Evolutionary conservation across 2,113 vertebrate genomes (phyloP), one percentile per base, ranked within the genome.

Genomic region (Corvus hawaiiensis): DNA sequence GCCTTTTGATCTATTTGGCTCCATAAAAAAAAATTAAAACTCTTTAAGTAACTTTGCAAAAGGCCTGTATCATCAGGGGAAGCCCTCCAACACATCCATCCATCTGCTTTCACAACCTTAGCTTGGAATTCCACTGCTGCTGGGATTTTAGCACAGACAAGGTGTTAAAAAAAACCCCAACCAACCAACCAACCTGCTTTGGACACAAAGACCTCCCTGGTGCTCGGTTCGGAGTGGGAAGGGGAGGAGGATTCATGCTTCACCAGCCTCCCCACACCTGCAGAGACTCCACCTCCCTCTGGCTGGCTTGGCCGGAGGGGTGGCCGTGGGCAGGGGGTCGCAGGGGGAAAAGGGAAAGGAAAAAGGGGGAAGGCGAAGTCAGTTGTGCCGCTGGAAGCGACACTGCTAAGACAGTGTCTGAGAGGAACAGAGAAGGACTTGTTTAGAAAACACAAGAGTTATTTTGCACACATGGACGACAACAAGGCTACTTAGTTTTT

Each of bases 391-490:
- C 92, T 33, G 76, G 64, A 43, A 77, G 86, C 54, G 64, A 88
- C 81, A 11, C 5, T n/a, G 72, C 86, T 68, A 32, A 82, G 87
- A 94, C 84, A 87, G 80, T 43, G 79, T 92, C 91, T 16, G 91
- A 93, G 95, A 71, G 88, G 95, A 43, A 93, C 72, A 79, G 93
- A 96, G 89, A 69, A 95, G 93, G 93, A 91, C 92, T 90, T 77
- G 80, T 90, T 95, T 80, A 95, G 88, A 88, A 91, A 93, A 94
- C 94, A 94, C 90, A 43, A 90, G 93, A 93, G 92, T 93, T 93
- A 91, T 96, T 95, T 94, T 86, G 93, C 96, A 97, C 97, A 97
- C 93, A 71, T 71, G 78, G 91, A 96, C 94, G 30, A 97, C 97
- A 93, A 97, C 96, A 97, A 94, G 94, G 94, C 94, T 95, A 92